Evolutionary conservation across 2,797 vertebrate genomes (phyloP).

Genomic region (Hapalemur alaotrensis): DNA sequence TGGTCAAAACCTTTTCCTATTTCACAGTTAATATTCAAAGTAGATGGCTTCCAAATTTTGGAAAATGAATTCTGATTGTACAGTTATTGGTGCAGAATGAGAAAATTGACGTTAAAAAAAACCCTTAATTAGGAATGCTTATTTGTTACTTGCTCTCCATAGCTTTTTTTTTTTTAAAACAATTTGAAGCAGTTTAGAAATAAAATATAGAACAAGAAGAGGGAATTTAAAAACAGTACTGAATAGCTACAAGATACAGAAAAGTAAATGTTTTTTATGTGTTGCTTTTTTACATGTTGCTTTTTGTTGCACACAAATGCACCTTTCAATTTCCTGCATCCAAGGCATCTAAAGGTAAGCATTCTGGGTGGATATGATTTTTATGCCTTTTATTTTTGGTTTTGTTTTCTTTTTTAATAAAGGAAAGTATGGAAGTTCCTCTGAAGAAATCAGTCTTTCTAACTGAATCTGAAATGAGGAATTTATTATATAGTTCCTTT

Average conservation of each 20-base stretch:
- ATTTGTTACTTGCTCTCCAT: conserved; percentile 2
- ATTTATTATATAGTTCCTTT: neutral
- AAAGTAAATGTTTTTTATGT: neutral
- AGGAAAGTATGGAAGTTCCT: neutral
- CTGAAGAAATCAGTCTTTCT: neutral
- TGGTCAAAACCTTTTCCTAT: conserved; percentile 26
- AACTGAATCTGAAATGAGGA: conserved; percentile 24
- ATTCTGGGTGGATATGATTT: neutral
- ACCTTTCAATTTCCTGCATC: neutral
- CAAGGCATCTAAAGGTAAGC: conserved; percentile 22
- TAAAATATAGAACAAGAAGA: neutral
- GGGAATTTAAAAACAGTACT: neutral
- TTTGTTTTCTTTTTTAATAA: conserved; percentile 25
- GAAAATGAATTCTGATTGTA: conserved; percentile 37
- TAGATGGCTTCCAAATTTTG: neutral
- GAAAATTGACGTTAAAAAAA: conserved; percentile 3
- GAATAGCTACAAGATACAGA: neutral
- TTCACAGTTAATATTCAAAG: conserved; percentile 41
- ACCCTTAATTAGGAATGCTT: neutral
- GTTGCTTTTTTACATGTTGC: neutral
- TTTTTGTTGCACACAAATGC: neutral
- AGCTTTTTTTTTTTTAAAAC: neutral
- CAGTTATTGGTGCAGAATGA: conserved; percentile 9
- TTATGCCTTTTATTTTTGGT: neutral
- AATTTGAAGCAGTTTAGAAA: neutral